Base-by-base conservation (phyloP, 2,888 invertebrate species). In the Chrysolina oricalcia region DNA sequence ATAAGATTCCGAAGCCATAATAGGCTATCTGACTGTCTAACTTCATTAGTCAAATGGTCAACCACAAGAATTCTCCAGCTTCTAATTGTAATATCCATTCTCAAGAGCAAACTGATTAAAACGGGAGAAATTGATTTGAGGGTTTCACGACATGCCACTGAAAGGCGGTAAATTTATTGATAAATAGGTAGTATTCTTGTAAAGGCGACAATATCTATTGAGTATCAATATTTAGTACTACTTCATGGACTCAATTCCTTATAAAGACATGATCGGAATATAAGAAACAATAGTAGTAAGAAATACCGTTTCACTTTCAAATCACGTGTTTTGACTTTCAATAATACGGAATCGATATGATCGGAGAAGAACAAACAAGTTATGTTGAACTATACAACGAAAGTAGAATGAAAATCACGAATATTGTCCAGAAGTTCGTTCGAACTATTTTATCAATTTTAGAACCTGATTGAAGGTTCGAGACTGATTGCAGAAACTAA, bases 271-370 rank as follows among this genome's bases (percentile, higher is more conserved):
- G 59, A 59, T 15, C 0, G 9, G 15, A 59, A 53, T 53, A 53
- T 53, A 4, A 11, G 23, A 27, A 59, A 27, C 59, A 27, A 59
- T 59, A 59, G 17, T 35, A 23, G 17, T 35, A 23, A 59, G 59
- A 59, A 59, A n/a, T 59, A n/a, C 59, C 35, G 59, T 59, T 59
- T 59, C 59, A 59, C 59, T 59, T 59, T 59, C 59, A 59, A n/a
- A 27, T 59, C 59, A 59, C 59, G 59, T 59, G 59, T 59, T 59
- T n/a, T 5, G 27, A 19, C 15, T 27, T 59, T 0, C 15, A 59
- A 27, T 59, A 35, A 27, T 46, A 46, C 13, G 46, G n/a, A 46
- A 46, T 59, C 27, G 50, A 50, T 17, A 17, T 50, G 46, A 50
- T 50, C 50, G 19, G 19, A 50, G 15, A 19, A 8, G 50, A 50